Base-by-base conservation (phyloP, 2,888 invertebrate species). In the Andrena hattorfiana region DNA sequence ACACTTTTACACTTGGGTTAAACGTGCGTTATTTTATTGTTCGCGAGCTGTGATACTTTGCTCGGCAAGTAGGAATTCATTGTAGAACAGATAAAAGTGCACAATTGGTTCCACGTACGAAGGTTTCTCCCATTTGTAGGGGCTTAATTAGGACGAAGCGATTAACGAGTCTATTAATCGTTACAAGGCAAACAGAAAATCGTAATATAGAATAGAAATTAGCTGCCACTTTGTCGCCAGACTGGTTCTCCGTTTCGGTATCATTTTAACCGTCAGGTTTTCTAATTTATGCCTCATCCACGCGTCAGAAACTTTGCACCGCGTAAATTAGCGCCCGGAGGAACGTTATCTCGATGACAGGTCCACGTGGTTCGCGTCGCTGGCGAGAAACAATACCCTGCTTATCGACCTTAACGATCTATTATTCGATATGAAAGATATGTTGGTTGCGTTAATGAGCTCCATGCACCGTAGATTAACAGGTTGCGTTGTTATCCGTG, bases 351-450 rank as follows among this genome's bases (percentile, higher is more conserved):
- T 62, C 56, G 67, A 81, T 71, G 67, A 76, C 71, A 67, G 82
- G 49, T 68, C 70, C 70, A 79, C 79, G 79, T 71, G 74, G 73
- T 48, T 42, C 59, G 32, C 73, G 51, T 60, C 26, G 67, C n/a
- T 62, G 54, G 8, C 42, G 64, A n/a, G 74, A 70, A 81, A 81
- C 81, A 81, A 82, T 82, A 66, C 13, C 13, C 26, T 54, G 75
- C 66, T 81, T 81, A 81, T 82, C 81, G 66, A 32, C 70, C 81
- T 70, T 81, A 81, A 82, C 81, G 81, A 82, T 82, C 81, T 81
- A 74, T 82, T 82, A 82, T 82, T 69, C 81, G 35, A 64, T 66
- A 35, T 54, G 69, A 66, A 75, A 64, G 75, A 73, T 74, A 42
- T 80, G 66, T 66, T 74, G 81, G 64, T 54, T 59, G 69, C 67